phyloP scores from a whole-genome alignment of 2,888 invertebrate species.

The Pollenia labialis region DNA sequence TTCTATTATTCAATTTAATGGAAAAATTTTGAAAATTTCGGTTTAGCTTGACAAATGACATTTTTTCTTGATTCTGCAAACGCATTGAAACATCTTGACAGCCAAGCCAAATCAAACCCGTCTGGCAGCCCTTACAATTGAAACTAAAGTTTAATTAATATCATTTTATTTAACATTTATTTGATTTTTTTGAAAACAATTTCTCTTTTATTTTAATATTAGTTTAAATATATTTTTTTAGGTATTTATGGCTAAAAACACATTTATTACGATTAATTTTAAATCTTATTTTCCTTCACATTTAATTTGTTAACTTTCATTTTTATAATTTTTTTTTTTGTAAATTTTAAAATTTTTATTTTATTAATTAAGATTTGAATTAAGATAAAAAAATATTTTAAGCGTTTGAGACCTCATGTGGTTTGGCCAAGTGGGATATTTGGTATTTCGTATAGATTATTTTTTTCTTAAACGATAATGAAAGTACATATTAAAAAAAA shows the following conservation, averaged over 20 bases:
- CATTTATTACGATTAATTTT: conserved; percentile 54
- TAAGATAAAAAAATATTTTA: conserved; percentile 32
- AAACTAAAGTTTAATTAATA: conserved; percentile 3
- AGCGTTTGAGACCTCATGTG: not conserved
- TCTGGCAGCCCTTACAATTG: too few species aligned
- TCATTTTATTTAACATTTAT: conserved; percentile 49
- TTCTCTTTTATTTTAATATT: not conserved
- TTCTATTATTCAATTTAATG: too few species aligned
- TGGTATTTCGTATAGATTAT: not conserved
- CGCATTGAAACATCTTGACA: too few species aligned
- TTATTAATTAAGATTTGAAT: conserved; percentile 6
- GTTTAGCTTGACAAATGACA: too few species aligned
- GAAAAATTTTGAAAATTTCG: too few species aligned
- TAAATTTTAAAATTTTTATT: conserved; percentile 48
- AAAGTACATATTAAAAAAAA: too few species aligned
- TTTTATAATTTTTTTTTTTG: conserved; percentile 30
- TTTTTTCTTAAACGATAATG: not conserved
- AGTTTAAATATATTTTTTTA: not conserved
- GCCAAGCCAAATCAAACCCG: too few species aligned
- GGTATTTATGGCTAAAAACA: conserved; percentile 51
- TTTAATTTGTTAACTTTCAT: conserved; percentile 71
- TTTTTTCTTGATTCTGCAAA: too few species aligned
- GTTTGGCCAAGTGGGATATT: conserved; percentile 22
- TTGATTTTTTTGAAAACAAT: conserved; percentile 23
- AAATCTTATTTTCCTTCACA: conserved; percentile 53